These are phyloP conservation scores for Hipposideros armiger DNA, from an alignment of 2,113 vertebrate genomes.

Conservation along the genomic window DNA sequence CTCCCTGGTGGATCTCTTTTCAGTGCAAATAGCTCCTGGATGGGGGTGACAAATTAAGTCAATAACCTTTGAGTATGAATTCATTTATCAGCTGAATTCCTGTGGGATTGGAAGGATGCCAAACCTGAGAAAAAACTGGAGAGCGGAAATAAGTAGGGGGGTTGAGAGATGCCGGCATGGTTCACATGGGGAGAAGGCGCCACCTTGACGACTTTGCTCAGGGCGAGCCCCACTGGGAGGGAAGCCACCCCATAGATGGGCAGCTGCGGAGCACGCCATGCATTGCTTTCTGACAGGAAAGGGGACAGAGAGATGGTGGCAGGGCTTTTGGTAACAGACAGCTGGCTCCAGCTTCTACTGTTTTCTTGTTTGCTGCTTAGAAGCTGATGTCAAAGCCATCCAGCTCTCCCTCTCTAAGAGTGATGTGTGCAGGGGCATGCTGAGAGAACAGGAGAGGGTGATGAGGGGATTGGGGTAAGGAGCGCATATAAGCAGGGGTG, in stretches of 20 bases:
- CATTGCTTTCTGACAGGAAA: background rate
- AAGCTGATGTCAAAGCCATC: background rate
- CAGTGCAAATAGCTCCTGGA: constrained; percentile 78
- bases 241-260: background rate
- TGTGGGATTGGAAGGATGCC: constrained; percentile 79
- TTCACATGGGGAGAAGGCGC: background rate
- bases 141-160: background rate
- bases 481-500: background rate
- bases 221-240: background rate
- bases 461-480: background rate
- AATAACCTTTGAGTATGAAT: constrained; percentile 83
- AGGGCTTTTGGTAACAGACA: background rate
- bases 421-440: background rate
- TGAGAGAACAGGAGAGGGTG: background rate
- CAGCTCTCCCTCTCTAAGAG: background rate
- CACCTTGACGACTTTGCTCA: background rate
- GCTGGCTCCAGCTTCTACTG: background rate
- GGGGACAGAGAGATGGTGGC: background rate
- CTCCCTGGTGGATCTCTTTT: constrained; percentile 74
- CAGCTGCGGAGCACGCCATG: background rate
- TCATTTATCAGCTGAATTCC: constrained; percentile 82
- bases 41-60: constrained; percentile 83
- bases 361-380: constrained; percentile 19
- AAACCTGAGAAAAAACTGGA: constrained; percentile 62
- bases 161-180: background rate